A percentile compares a stretch with the other conserved stretches of the same genome.
phyloP scores from a whole-genome alignment of 2,113 vertebrate species.

The Mesoclemmys tuberculata region DNA sequence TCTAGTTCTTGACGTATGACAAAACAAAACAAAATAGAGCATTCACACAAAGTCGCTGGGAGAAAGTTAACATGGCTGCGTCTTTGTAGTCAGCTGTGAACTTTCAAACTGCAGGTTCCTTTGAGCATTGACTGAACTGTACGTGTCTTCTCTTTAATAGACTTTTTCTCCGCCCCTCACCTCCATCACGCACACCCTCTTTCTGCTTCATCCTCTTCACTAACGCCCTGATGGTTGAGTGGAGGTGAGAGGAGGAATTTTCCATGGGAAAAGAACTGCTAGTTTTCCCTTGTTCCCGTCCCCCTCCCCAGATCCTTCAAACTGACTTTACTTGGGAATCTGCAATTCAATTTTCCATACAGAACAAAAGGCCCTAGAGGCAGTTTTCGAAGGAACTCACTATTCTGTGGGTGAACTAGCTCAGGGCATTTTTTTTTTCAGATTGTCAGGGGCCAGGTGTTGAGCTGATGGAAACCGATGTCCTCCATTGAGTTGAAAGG shows the following conservation, averaged over 20 bases:
- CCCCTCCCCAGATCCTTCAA: accelerated
- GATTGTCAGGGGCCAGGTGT: not conserved
- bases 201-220: not conserved
- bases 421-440: not conserved
- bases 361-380: not conserved
- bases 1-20: not conserved
- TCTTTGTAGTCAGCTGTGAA: not conserved
- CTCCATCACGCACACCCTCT: not conserved
- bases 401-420: not conserved
- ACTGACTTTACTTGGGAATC: accelerated
- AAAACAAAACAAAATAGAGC: not conserved
- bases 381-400: not conserved
- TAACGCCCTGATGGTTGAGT: not conserved
- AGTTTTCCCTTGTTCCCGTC: not conserved
- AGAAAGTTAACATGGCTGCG: not conserved
- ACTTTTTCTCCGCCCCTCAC: not conserved
- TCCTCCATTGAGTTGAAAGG: not conserved
- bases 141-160: not conserved
- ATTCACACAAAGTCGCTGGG: conserved; percentile 2
- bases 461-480: conserved; percentile 2
- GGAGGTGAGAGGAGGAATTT: not conserved
- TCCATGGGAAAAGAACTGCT: not conserved
- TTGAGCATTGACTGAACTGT: accelerated
- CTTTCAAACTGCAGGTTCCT: not conserved
- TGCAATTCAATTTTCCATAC: not conserved